Conservation (phyloP, 2,113 vertebrate species). For the Tupaia tana region DNA sequence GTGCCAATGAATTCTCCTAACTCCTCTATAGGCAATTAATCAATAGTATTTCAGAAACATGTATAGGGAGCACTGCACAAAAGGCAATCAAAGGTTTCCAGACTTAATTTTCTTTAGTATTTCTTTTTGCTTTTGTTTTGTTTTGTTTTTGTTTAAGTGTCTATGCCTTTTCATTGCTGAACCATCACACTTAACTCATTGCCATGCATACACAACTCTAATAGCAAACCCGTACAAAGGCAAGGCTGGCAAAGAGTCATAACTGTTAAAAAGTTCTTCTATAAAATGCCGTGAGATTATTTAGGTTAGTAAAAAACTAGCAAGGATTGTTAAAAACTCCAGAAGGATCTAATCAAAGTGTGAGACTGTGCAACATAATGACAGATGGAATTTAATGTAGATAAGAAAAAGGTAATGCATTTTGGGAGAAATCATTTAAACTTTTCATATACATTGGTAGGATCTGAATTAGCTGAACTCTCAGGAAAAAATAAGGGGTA, state of each 20-base stretch:
- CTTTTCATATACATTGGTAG: slow-evolving; percentile 81
- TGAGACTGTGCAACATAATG: slow-evolving; percentile 79
- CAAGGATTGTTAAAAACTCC: slow-evolving; percentile 78
- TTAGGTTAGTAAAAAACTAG: slow-evolving; percentile 79
- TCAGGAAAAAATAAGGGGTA: slow-evolving; percentile 75
- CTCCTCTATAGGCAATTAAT: slow-evolving; percentile 25
- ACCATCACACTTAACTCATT: slow-evolving; percentile 48
- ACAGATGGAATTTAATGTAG: slow-evolving; percentile 84
- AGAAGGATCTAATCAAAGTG: slow-evolving; percentile 82
- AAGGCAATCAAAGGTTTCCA: slow-evolving; percentile 52
- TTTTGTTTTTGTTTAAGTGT: slow-evolving; percentile 43
- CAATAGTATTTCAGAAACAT: slow-evolving; percentile 47
- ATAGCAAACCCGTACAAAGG: slow-evolving; percentile 64
- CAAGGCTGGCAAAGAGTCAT: slow-evolving; percentile 75
- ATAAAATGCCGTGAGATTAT: slow-evolving; percentile 76
- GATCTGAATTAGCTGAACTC: slow-evolving; percentile 82
- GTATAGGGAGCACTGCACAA: neutral
- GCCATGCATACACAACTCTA: slow-evolving; percentile 60
- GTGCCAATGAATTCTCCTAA: neutral
- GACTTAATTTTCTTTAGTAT: slow-evolving; percentile 41
- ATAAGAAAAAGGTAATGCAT: slow-evolving; percentile 84
- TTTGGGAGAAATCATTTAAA: slow-evolving; percentile 82
- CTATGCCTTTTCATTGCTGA: slow-evolving; percentile 46
- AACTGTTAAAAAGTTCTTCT: slow-evolving; percentile 80
- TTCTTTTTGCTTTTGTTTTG: neutral